Evolutionary conservation across 1,140 invertebrate species (phyloP).

Genomic region (Sycophaga agraensis): DNA sequence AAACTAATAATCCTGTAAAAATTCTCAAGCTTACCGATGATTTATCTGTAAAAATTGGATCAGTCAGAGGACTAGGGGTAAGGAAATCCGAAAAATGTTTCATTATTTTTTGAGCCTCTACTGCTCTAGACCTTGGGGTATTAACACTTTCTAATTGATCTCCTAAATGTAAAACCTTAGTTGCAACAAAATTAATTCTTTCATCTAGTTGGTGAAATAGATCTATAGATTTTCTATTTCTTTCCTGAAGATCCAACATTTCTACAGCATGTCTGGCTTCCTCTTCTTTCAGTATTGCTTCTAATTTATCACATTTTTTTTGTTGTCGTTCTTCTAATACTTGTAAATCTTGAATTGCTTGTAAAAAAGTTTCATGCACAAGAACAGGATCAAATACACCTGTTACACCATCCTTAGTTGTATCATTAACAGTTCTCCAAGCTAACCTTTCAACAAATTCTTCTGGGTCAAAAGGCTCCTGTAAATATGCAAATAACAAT

Average conservation of each 20-base stretch:
- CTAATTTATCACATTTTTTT: constrained; percentile 84
- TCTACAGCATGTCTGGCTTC: constrained; percentile 81
- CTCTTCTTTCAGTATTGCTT: constrained; percentile 81
- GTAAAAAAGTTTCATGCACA: constrained; percentile 88
- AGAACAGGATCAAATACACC: constrained; percentile 73
- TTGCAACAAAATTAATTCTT: constrained; percentile 94
- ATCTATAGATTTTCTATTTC: constrained; percentile 83
- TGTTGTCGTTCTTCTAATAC: constrained; percentile 82
- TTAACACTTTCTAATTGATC: constrained; percentile 97
- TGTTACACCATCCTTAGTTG: constrained; percentile 66
- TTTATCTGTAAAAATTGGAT: constrained; percentile 86
- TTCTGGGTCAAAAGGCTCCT: constrained; percentile 95
- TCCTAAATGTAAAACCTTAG: constrained; percentile 95
- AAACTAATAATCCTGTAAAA: neutral
- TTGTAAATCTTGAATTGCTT: constrained; percentile 82
- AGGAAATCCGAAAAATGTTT: constrained; percentile 93
- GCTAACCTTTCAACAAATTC: constrained; percentile 97
- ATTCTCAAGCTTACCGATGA: constrained; percentile 66
- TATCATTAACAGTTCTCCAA: constrained; percentile 86
- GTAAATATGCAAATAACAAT: constrained; percentile 18
- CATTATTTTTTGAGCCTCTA: constrained; percentile 92
- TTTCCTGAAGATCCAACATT: constrained; percentile 81
- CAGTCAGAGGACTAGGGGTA: constrained; percentile 79
- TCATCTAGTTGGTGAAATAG: constrained; percentile 93
- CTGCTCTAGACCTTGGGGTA: constrained; percentile 87